A percentile compares a stretch with the other conserved stretches of the same genome.
Conservation (phyloP, 2,888 invertebrate genomes). For the Harpalus rufipes region DNA sequence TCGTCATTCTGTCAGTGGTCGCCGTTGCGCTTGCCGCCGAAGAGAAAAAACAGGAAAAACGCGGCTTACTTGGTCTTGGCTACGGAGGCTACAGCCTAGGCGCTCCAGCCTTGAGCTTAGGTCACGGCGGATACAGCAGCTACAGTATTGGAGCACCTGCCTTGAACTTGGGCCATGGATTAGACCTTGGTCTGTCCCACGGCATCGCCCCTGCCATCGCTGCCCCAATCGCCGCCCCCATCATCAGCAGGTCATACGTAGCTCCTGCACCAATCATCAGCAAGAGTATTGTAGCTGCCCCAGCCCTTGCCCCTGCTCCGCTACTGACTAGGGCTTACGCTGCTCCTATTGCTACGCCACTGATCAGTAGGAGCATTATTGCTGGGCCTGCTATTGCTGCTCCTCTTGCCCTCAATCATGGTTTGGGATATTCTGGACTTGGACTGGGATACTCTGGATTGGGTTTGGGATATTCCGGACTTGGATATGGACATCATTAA, state of each 20-base stretch:
- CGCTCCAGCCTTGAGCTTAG: slow-evolving; percentile 35
- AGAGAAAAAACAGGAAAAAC: slow-evolving; percentile 71
- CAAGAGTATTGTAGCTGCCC: slow-evolving; percentile 65
- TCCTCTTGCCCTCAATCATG: slow-evolving; percentile 67
- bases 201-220: slow-evolving; percentile 59
- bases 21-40: slow-evolving; percentile 65
- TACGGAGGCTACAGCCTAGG: slow-evolving; percentile 68
- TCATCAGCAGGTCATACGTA: slow-evolving; percentile 50
- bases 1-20: slow-evolving; percentile 64
- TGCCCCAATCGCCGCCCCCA: slow-evolving; percentile 68
- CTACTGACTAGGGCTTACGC: slow-evolving; percentile 58
- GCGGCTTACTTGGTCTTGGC: slow-evolving; percentile 70
- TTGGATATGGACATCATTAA: slow-evolving; percentile 64
- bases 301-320: slow-evolving; percentile 66
- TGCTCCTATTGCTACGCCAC: slow-evolving; percentile 62
- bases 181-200: slow-evolving; percentile 66
- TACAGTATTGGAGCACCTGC: slow-evolving; percentile 60
- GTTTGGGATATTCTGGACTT: slow-evolving; percentile 62
- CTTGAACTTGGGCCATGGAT: slow-evolving; percentile 59
- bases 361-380: not conserved
- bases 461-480: slow-evolving; percentile 60
- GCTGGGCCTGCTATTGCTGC: slow-evolving; percentile 27
- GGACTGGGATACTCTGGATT: slow-evolving; percentile 66
- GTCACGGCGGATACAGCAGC: slow-evolving; percentile 15
- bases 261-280: slow-evolving; percentile 45